A percentile compares a stretch with the other conserved stretches of the same genome.
phyloP scores from a whole-genome alignment of 2,113 vertebrate genomes.

The Microtus montanus region DNA sequence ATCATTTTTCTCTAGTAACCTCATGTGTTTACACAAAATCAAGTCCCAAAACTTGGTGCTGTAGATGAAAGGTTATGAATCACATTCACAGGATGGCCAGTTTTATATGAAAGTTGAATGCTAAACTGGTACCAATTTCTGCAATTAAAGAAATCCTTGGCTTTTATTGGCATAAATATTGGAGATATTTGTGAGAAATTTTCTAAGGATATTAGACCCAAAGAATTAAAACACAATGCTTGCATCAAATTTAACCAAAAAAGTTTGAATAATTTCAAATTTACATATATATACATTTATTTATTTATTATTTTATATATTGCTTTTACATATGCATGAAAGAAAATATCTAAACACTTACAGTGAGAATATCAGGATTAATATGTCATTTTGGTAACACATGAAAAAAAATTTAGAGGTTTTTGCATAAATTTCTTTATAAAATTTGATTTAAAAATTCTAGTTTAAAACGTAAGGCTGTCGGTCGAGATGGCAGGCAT shows the following conservation, averaged over 20 bases:
- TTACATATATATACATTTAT: background rate
- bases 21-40: background rate
- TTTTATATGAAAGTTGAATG: background rate
- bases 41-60: background rate
- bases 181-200: background rate
- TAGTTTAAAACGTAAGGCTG: background rate
- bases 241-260: background rate
- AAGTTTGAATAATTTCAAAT: background rate
- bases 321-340: background rate
- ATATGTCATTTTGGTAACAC: background rate
- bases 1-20: background rate
- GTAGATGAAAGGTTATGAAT: background rate
- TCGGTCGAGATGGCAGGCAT: background rate
- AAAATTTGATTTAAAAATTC: background rate
- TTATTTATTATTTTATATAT: background rate
- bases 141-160: background rate
- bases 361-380: background rate
- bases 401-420: background rate
- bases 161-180: background rate
- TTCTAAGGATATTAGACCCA: constrained; percentile 2
- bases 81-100: background rate
- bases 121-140: background rate
- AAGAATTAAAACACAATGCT: background rate
- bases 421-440: background rate
- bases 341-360: background rate